phyloP scores from a whole-genome alignment of 2,888 invertebrate genomes.

The Cryptophagus acutangulus region DNA sequence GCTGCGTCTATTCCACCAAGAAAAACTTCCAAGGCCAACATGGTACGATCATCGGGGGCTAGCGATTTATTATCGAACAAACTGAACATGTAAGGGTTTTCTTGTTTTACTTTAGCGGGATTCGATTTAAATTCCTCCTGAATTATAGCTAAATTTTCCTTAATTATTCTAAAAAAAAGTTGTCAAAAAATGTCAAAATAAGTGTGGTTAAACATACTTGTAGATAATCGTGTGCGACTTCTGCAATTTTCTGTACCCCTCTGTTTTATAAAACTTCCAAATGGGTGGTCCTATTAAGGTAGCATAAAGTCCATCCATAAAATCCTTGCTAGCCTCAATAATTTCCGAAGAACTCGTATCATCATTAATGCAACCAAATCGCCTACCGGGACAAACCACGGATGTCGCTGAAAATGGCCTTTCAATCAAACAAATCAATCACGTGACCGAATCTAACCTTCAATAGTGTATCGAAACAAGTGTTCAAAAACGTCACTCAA shows the following conservation, averaged over 20 bases:
- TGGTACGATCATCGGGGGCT: constrained; percentile 47
- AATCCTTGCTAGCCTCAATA: constrained; percentile 48
- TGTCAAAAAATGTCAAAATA: constrained; percentile 14
- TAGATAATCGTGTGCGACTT: constrained; percentile 50
- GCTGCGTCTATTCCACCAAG: constrained; percentile 57
- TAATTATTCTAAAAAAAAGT: constrained; percentile 32
- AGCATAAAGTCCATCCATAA: constrained; percentile 50
- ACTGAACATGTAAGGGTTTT: constrained; percentile 40
- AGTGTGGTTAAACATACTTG: too few relatives aligned
- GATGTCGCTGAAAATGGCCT: constrained; percentile 50
- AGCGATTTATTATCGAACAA: constrained; percentile 46
- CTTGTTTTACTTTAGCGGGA: constrained; percentile 21
- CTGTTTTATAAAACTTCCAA: constrained; percentile 50
- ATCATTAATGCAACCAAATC: constrained; percentile 45
- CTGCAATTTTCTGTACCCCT: constrained; percentile 50
- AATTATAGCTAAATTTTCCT: constrained; percentile 25
- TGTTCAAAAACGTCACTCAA: constrained; percentile 44
- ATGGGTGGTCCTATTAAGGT: constrained; percentile 50
- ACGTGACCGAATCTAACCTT: constrained; percentile 37
- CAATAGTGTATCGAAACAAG: constrained; percentile 45
- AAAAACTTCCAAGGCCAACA: constrained; percentile 54
- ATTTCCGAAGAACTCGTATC: constrained; percentile 40
- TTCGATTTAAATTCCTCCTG: constrained; percentile 23
- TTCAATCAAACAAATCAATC: background rate
- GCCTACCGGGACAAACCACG: constrained; percentile 50